Conservation (phyloP, 2,888 invertebrate genomes). For the Punctoribates punctum region DNA sequence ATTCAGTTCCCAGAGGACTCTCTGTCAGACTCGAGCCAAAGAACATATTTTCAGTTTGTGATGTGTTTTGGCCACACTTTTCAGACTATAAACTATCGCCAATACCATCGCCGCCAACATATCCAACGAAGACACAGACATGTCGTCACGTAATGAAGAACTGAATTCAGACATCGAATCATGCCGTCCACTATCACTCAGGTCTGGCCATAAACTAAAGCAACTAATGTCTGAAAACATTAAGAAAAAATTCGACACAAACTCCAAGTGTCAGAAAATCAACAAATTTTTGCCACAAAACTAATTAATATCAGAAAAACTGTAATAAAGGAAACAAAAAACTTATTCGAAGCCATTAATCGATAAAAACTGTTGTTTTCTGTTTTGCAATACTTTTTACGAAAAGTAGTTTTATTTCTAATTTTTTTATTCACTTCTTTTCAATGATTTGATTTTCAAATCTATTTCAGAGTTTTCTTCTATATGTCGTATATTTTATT, state of each 20-base stretch:
- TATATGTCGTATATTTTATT: no score
- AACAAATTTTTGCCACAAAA: no score
- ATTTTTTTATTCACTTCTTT: no score
- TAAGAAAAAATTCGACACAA: not conserved
- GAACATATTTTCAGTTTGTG: conserved; percentile 12
- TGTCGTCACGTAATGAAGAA: not conserved
- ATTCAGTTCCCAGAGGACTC: conserved; percentile 9
- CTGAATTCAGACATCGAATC: conserved; percentile 9
- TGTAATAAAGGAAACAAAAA: no score
- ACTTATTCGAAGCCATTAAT: no score
- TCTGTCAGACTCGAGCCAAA: conserved; percentile 3
- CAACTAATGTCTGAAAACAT: not conserved
- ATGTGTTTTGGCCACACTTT: conserved; percentile 21
- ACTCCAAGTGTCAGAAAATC: not conserved
- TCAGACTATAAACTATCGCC: not conserved
- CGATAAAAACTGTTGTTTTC: no score
- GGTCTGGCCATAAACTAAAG: not conserved
- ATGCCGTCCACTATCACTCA: not conserved
- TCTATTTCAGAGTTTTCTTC: no score
- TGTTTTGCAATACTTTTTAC: no score
- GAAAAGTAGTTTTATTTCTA: no score
- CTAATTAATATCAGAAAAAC: no score
- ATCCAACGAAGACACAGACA: conserved; percentile 10
- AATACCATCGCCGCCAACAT: not conserved
- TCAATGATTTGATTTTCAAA: no score